phyloP scores from a whole-genome alignment of 2,113 vertebrate species.

The Melanostigma gelatinosum region DNA sequence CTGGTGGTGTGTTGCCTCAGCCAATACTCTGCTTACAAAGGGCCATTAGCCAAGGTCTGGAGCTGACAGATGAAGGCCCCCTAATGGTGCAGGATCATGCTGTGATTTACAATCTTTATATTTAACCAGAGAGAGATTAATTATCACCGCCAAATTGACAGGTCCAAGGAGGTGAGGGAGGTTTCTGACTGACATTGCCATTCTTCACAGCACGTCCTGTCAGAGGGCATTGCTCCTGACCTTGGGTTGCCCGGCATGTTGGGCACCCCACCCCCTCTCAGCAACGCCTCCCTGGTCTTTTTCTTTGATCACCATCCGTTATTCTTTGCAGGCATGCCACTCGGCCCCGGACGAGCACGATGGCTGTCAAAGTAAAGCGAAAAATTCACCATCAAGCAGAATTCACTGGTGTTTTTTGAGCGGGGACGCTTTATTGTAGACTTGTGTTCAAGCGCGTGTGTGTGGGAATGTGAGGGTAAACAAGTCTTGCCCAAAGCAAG shows the following conservation, averaged over 20 bases:
- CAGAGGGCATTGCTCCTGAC: conserved; percentile 72
- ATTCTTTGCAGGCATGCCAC: conserved; percentile 52
- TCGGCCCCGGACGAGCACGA: conserved; percentile 32
- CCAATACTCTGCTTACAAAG: conserved; percentile 66
- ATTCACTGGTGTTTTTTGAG: conserved; percentile 53
- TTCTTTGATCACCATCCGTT: conserved; percentile 55
- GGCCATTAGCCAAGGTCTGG: conserved; percentile 76
- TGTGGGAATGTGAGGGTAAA: conserved; percentile 34
- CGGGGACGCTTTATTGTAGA: conserved; percentile 24
- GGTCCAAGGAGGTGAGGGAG: conserved; percentile 68
- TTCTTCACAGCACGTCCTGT: conserved; percentile 65
- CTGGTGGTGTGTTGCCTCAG: conserved; percentile 54
- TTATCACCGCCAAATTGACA: conserved; percentile 77
- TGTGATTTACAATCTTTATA: conserved; percentile 84
- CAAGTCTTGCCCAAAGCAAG: conserved; percentile 57
- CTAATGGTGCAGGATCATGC: conserved; percentile 66
- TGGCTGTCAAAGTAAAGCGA: conserved; percentile 47
- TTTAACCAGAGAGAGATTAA: conserved; percentile 82
- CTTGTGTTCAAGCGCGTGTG: conserved; percentile 29
- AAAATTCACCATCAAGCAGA: conserved; percentile 47
- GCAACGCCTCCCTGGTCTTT: conserved; percentile 42
- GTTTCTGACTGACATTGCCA: conserved; percentile 71
- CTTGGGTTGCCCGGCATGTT: conserved; percentile 69
- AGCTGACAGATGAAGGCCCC: conserved; percentile 77
- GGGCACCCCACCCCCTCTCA: conserved; percentile 51